Base-by-base conservation (phyloP, 2,888 invertebrate genomes). In the Lepidocyrtoides sp. region DNA sequence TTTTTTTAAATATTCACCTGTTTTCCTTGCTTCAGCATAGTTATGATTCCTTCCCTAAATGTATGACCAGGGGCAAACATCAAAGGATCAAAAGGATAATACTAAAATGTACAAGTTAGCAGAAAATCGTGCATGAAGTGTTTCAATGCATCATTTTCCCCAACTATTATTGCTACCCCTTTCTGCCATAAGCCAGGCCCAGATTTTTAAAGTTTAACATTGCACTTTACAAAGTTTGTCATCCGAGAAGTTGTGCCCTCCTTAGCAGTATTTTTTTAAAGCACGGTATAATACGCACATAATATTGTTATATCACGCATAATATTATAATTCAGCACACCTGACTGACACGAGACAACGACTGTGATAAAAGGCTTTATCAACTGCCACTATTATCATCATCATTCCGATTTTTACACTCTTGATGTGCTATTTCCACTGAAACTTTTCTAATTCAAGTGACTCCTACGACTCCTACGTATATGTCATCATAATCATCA, bases 251-350 rank as follows among this genome's bases (percentile, higher is more conserved):
- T 51, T 29, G 23, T 51, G 77, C 51, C 51, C 77, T 77, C 29
- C 29, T 48, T 51, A 14, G 69, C 10, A 72, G 29, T 26, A 4
- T 36, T 36, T 36, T 8, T 3, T 44, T 4, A 20, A 75, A 10
- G 26, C 51, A 77, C 51, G 77, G 77, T 77, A 77, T 77, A 75
- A 75, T 26, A 75, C 44, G 75, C 75, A 75, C 48, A 75, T 75
- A 51, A 77, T 69, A 48, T 54, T n/a, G 17, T 69, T 51, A 69
- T 51, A 51, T 66, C 84, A 84, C 66, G 69, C 84, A 48, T 84
- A 69, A 29, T 54, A 51, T 29, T 32, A 29, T 57, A 41, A 41
- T 83, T 63, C 66, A 48, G 44, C 83, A 4, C 72, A 84, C 69
- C 84, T 84, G 84, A 51, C 69, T 63, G 23, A 14, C 17, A 12